phyloP scores from a whole-genome alignment of 2,113 vertebrate species.

The Microcebus jonahi region DNA sequence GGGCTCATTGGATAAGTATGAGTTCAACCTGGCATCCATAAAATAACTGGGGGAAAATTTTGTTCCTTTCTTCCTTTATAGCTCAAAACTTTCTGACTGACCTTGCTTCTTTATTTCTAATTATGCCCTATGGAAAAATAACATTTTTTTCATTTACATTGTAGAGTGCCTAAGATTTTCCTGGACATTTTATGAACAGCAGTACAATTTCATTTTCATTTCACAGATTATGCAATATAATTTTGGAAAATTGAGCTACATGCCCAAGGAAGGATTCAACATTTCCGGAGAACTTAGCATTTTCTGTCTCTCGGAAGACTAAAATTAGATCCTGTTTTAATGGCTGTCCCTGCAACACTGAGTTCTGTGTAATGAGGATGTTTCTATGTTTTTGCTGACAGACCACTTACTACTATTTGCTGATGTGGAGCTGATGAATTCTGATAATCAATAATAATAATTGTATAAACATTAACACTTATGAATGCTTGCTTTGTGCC shows the following conservation, averaged over 20 bases:
- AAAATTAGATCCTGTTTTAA: constrained; percentile 63
- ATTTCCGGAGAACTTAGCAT: constrained; percentile 62
- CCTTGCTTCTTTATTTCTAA: constrained; percentile 62
- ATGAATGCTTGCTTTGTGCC: constrained; percentile 30
- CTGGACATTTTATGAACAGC: constrained; percentile 34
- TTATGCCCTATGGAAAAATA: constrained; percentile 45
- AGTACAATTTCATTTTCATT: constrained; percentile 54
- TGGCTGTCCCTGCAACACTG: constrained; percentile 47
- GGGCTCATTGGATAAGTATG: constrained; percentile 77
- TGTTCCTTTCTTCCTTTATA: constrained; percentile 6
- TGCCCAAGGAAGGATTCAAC: constrained; percentile 42
- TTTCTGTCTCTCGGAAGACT: constrained; percentile 52
- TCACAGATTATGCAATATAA: constrained; percentile 60
- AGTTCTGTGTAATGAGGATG: constrained; percentile 52
- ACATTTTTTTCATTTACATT: constrained; percentile 29
- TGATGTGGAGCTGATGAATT: constrained; percentile 42
- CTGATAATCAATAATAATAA: constrained; percentile 55
- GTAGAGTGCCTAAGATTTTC: constrained; percentile 43
- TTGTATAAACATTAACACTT: constrained; percentile 24
- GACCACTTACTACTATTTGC: constrained; percentile 23
- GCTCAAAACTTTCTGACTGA: constrained; percentile 51
- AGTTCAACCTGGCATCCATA: constrained; percentile 58
- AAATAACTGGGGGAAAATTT: constrained; percentile 34
- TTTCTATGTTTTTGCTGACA: constrained; percentile 52
- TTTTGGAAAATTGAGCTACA: constrained; percentile 62